Percentiles rank a stretch among this genome's conserved stretches.
phyloP scores from a whole-genome alignment of 2,888 invertebrate genomes.

The Rotaria socialis region DNA sequence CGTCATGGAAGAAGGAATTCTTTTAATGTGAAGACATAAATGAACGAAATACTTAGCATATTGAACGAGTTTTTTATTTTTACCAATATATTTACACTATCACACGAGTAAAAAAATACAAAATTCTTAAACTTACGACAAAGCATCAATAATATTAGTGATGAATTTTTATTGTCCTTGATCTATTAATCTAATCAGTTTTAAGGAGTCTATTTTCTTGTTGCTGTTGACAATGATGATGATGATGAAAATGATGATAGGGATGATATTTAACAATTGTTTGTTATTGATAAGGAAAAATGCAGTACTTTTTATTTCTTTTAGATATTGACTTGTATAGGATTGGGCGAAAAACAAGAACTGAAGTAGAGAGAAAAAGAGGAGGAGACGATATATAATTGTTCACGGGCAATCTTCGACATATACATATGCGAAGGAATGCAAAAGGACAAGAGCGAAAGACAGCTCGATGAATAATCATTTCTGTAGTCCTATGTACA shows the following conservation, averaged over 20 bases:
- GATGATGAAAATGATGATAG: neutral
- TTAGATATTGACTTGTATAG: neutral
- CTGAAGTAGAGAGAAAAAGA: neutral
- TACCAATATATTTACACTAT: neutral
- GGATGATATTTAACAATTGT: neutral
- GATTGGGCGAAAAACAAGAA: neutral
- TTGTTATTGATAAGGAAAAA: neutral
- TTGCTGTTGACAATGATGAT: neutral
- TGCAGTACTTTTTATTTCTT: neutral
- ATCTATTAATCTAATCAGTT: neutral
- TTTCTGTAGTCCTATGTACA: neutral
- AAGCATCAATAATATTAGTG: neutral
- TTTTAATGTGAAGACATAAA: neutral
- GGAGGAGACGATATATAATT: neutral
- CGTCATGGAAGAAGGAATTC: neutral
- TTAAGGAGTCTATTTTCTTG: neutral
- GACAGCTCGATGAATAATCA: conserved; percentile 1
- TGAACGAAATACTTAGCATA: neutral
- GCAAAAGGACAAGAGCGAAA: neutral
- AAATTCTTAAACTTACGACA: neutral
- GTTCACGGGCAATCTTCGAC: neutral
- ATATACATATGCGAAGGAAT: neutral
- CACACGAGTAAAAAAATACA: neutral
- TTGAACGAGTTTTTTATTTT: neutral
- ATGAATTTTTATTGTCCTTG: neutral